phyloP scores from a whole-genome alignment of 1,140 invertebrate species.

The Ericerus pela region DNA sequence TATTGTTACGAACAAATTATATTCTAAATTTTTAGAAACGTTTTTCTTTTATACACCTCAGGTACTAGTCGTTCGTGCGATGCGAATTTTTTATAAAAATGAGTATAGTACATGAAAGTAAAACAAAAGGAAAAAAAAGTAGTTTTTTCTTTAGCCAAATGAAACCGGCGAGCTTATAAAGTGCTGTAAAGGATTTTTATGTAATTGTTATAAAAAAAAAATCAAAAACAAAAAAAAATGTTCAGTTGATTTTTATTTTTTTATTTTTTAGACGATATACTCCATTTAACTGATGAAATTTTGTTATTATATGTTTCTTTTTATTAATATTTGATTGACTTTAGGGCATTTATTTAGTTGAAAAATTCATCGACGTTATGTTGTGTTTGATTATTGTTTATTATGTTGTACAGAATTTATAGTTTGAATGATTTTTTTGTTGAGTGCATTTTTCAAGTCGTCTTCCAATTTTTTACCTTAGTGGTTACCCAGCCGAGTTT shows the following conservation, averaged over 20 bases:
- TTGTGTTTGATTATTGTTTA: too few relatives aligned
- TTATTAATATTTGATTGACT: background rate
- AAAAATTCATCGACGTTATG: background rate
- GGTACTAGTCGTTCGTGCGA: conserved; percentile 8
- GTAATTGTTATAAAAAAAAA: background rate
- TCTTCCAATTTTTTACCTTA: too few relatives aligned
- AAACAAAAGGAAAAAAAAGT: background rate
- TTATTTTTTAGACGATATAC: background rate
- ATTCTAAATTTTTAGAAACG: too few relatives aligned
- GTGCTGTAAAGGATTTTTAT: conserved; percentile 2
- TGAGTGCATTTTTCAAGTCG: too few relatives aligned
- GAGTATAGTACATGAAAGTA: background rate
- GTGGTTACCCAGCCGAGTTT: too few relatives aligned
- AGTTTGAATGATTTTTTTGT: too few relatives aligned
- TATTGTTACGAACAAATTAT: too few relatives aligned
- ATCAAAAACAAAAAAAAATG: background rate
- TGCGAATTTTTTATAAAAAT: too few relatives aligned
- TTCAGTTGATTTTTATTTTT: background rate
- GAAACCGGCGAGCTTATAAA: background rate
- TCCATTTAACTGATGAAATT: background rate
- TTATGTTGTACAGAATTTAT: too few relatives aligned
- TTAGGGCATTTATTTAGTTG: background rate
- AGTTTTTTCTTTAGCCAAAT: background rate
- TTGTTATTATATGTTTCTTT: background rate
- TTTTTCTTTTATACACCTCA: conserved; percentile 1